Evolutionary conservation across 2,113 vertebrate genomes (phyloP).

Genomic region (Gobius niger): DNA sequence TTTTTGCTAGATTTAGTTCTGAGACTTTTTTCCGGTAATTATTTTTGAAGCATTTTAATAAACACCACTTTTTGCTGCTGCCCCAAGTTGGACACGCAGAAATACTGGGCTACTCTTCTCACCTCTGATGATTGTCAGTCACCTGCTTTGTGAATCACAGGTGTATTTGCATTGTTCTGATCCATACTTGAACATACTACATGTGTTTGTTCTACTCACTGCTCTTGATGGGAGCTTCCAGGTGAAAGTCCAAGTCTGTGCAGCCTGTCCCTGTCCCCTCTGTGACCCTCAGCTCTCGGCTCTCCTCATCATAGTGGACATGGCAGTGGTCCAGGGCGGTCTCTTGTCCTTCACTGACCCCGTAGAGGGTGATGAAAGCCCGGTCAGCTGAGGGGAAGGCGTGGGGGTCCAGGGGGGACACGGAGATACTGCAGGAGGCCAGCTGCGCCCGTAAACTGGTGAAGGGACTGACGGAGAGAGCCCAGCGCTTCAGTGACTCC

Average conservation of each 20-base stretch:
- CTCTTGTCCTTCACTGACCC: constrained; percentile 41
- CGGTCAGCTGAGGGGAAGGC: constrained; percentile 77
- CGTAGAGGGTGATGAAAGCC: constrained; percentile 74
- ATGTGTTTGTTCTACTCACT: too few relatives aligned
- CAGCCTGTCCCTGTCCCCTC: constrained; percentile 63
- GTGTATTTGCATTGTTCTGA: too few relatives aligned
- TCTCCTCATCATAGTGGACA: constrained; percentile 79
- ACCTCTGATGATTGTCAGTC: too few relatives aligned
- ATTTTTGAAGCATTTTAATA: too few relatives aligned
- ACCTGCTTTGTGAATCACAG: too few relatives aligned
- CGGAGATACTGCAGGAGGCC: constrained; percentile 81
- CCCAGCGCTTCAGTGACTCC: constrained; percentile 74
- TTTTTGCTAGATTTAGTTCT: too few relatives aligned
- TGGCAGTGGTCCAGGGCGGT: constrained; percentile 60
- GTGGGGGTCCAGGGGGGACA: constrained; percentile 82
- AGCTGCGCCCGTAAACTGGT: constrained; percentile 77
- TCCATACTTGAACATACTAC: too few relatives aligned
- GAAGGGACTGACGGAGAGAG: constrained; percentile 80
- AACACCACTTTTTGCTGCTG: too few relatives aligned
- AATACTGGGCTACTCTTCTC: too few relatives aligned
- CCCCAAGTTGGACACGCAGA: too few relatives aligned
- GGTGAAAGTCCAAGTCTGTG: constrained; percentile 74
- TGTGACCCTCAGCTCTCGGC: constrained; percentile 75
- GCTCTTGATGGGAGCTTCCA: constrained; percentile 83
- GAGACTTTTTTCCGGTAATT: too few relatives aligned